Conservation (phyloP, 2,797 vertebrate genomes). For the Notolabrus celidotus region DNA sequence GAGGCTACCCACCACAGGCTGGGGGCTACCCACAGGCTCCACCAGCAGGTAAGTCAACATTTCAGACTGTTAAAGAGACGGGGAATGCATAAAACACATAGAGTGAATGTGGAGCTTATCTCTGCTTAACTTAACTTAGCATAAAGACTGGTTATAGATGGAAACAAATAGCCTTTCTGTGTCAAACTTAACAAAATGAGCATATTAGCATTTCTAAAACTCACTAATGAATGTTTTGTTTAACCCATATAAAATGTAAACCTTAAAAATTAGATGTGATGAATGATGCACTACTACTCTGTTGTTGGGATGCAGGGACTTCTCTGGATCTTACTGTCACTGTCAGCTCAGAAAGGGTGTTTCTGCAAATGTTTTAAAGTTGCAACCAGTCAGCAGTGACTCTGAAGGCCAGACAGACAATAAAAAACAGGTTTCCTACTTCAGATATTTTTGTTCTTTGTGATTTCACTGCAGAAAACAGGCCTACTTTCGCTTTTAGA, state of each 20-base stretch:
- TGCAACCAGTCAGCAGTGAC: neutral
- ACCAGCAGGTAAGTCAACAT: slow-evolving; percentile 85
- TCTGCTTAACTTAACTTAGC: too few relatives aligned
- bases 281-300: too few relatives aligned
- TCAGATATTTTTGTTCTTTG: too few relatives aligned
- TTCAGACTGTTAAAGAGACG: neutral
- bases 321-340: too few relatives aligned
- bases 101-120: neutral
- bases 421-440: neutral
- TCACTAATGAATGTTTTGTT: neutral
- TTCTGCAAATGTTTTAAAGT: neutral
- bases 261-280: neutral
- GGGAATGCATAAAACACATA: neutral
- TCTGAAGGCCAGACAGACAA: neutral
- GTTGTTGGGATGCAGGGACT: too few relatives aligned
- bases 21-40: slow-evolving; percentile 85
- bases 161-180: neutral
- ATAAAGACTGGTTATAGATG: neutral
- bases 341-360: neutral
- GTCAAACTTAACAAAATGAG: neutral
- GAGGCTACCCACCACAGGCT: slow-evolving; percentile 62
- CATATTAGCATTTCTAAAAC: neutral
- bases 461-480: neutral
- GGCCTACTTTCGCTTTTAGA: neutral
- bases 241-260: neutral